Evolutionary conservation across 2,888 invertebrate genomes (phyloP).

Genomic region (Cacoxenus indagator): DNA sequence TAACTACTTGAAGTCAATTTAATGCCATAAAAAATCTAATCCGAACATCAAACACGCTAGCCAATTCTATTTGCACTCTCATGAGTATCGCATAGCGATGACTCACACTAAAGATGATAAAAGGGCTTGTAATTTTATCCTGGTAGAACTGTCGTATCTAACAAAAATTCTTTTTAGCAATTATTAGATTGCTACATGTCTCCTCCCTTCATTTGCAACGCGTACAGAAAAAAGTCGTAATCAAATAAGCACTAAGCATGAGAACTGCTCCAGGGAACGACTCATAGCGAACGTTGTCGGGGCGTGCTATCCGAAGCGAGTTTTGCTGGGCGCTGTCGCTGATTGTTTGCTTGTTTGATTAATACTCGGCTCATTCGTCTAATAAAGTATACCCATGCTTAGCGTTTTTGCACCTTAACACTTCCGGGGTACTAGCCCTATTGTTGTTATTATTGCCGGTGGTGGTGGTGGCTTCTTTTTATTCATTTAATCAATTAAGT

Average conservation of each 20-base stretch:
- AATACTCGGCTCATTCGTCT: constrained; percentile 12
- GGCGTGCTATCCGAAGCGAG: neutral
- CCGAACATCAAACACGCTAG: neutral
- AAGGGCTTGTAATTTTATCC: constrained; percentile 24
- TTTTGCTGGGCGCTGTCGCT: neutral
- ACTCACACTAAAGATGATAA: neutral
- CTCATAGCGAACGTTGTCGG: neutral
- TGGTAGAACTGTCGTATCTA: constrained; percentile 17
- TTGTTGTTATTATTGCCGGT: neutral
- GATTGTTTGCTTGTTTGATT: constrained; percentile 34
- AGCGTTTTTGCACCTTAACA: constrained; percentile 11
- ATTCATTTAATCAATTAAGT: constrained; percentile 48
- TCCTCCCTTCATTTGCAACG: neutral
- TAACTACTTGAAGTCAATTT: too few species aligned
- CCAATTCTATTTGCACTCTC: constrained; percentile 16
- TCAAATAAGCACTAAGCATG: neutral
- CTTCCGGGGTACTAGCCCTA: neutral
- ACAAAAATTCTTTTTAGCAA: constrained; percentile 8
- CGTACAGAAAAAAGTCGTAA: neutral
- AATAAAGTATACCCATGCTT: neutral
- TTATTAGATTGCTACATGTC: neutral
- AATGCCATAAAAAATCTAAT: too few species aligned
- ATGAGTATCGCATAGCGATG: neutral
- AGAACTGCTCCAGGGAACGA: neutral
- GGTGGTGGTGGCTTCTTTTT: constrained; percentile 36